Conservation (phyloP, 35 echinoderm and acorn worm species). For the Holothuria glaberrima region DNA sequence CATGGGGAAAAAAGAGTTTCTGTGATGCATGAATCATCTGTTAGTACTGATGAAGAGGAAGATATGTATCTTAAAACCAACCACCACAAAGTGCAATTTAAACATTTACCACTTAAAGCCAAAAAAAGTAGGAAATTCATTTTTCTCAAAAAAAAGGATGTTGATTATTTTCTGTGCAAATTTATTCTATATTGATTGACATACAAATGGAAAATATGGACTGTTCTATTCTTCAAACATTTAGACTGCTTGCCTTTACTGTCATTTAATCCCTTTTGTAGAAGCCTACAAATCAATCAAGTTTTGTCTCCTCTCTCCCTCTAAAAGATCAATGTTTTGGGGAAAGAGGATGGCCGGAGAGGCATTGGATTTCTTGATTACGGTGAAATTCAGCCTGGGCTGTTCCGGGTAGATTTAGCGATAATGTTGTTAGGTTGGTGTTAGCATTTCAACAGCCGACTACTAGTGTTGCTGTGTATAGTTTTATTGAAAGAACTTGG, state of each 20-base stretch:
- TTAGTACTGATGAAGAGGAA: too few species aligned
- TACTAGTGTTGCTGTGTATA: too few species aligned
- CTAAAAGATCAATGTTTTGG: conserved; percentile 50
- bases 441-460: neutral
- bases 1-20: too few species aligned
- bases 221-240: conserved; percentile 22
- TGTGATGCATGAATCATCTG: too few species aligned
- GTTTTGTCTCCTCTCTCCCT: conserved; percentile 27
- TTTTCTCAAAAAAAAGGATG: neutral
- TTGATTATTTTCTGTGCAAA: conserved; percentile 31
- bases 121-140: too few species aligned
- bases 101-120: too few species aligned
- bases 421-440: conserved; percentile 42
- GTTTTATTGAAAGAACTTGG: neutral
- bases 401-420: conserved; percentile 7
- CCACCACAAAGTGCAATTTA: too few species aligned
- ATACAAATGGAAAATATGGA: conserved; percentile 56
- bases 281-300: conserved; percentile 46
- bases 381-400: conserved; percentile 30
- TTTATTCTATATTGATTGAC: conserved; percentile 47
- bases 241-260: neutral
- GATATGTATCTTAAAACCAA: too few species aligned
- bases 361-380: conserved; percentile 46
- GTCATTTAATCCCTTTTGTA: conserved; percentile 45
- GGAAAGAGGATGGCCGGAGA: conserved; percentile 13